A percentile compares a stretch with the other conserved stretches of the same genome.
These are phyloP conservation scores for Trinectes maculatus DNA, from an alignment of 2,113 vertebrate species.

Conservation along the genomic window DNA sequence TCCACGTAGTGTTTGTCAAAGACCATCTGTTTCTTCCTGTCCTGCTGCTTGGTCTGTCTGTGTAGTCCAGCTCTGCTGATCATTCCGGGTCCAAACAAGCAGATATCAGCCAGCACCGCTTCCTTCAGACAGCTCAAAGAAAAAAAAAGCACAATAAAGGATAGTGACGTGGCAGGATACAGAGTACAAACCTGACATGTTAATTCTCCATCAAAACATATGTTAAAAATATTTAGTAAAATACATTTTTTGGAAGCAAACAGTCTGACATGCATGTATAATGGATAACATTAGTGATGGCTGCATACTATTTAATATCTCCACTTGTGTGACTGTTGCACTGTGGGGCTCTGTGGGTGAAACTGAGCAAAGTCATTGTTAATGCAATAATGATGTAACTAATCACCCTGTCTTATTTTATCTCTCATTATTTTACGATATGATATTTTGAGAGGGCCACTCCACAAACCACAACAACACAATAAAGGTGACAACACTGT, in stretches of 20 bases:
- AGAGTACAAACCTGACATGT: slow-evolving; percentile 1
- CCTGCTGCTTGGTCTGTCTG: slow-evolving; percentile 54
- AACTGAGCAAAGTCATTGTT: neutral
- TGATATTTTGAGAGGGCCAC: neutral
- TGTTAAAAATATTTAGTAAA: too few relatives aligned
- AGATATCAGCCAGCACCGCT: slow-evolving; percentile 43
- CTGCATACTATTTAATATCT: neutral
- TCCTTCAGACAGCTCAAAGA: slow-evolving; percentile 62
- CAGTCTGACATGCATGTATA: neutral
- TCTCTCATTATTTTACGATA: too few relatives aligned
- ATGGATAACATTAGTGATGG: neutral
- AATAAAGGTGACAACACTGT: too few relatives aligned
- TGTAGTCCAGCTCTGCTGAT: slow-evolving; percentile 54
- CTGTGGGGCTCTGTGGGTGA: neutral
- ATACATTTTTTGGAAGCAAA: neutral
- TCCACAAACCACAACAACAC: too few relatives aligned
- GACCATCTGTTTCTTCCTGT: slow-evolving; percentile 79
- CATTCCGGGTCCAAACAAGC: slow-evolving; percentile 56
- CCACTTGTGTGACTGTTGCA: neutral
- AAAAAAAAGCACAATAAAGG: slow-evolving; percentile 42
- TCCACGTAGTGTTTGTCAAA: slow-evolving; percentile 65
- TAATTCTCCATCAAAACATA: neutral
- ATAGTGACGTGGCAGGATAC: slow-evolving; percentile 1
- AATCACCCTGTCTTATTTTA: too few relatives aligned
- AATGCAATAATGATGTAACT: neutral